phyloP scores from a whole-genome alignment of 2,797 vertebrate species.

The Cephalopachus bancanus region DNA sequence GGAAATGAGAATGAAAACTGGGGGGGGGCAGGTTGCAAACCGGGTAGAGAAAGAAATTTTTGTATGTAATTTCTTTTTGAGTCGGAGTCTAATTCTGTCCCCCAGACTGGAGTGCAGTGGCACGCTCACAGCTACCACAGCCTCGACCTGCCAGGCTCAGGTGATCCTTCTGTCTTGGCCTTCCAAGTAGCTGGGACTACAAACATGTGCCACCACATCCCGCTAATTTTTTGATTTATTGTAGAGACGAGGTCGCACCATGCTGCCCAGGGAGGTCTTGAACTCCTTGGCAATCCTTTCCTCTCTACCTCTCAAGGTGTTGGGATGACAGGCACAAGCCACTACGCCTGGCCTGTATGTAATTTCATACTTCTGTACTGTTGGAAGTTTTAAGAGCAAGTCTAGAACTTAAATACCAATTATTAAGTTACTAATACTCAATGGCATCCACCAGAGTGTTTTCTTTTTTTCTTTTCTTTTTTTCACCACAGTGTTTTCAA shows the following conservation, averaged over 20 bases:
- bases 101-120: background rate
- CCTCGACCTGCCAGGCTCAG: background rate
- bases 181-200: background rate
- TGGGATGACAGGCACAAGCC: background rate
- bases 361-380: background rate
- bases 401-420: slow-evolving; percentile 7
- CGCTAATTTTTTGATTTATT: background rate
- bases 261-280: background rate
- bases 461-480: background rate
- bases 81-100: background rate
- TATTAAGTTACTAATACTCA: slow-evolving; percentile 49
- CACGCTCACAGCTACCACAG: background rate
- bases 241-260: background rate
- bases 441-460: slow-evolving; percentile 14
- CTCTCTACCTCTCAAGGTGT: background rate
- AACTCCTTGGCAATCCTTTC: background rate
- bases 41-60: background rate
- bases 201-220: background rate
- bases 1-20: slow-evolving; percentile 16
- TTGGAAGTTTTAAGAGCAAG: slow-evolving; percentile 31
- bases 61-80: background rate
- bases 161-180: background rate
- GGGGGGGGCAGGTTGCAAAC: background rate
- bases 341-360: background rate
- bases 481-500: background rate